A percentile compares a stretch with the other conserved stretches of the same genome.
phyloP scores from a whole-genome alignment of 2,888 invertebrate genomes.

The Drosophila paranaensis region DNA sequence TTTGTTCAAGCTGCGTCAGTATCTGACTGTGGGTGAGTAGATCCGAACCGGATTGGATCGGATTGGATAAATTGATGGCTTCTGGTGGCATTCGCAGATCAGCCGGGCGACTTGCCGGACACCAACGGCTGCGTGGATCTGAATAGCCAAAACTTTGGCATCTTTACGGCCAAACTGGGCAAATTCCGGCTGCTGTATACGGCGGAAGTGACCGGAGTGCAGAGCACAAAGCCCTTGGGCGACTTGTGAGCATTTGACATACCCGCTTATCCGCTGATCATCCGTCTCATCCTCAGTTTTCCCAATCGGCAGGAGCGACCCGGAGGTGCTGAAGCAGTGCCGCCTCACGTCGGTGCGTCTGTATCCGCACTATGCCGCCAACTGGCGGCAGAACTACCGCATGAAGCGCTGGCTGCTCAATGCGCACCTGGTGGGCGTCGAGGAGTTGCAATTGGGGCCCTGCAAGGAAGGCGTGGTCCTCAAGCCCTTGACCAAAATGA shows the following conservation, averaged over 20 bases:
- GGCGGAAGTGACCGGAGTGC: constrained; percentile 19
- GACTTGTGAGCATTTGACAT: constrained; percentile 21
- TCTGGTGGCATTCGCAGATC: neutral
- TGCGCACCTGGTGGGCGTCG: constrained; percentile 7
- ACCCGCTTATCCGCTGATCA: neutral
- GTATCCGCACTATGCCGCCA: neutral
- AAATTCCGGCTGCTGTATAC: constrained; percentile 35
- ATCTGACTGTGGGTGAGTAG: constrained; percentile 24
- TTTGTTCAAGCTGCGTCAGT: constrained; percentile 25
- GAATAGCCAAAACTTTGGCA: constrained; percentile 22
- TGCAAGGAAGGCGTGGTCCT: neutral
- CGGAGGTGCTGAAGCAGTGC: constrained; percentile 16
- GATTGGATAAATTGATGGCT: neutral
- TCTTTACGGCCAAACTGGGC: constrained; percentile 32
- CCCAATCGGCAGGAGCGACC: constrained; percentile 18
- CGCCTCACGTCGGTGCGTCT: neutral
- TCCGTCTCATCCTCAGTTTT: neutral
- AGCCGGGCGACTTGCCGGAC: constrained; percentile 11
- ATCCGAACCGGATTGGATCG: neutral
- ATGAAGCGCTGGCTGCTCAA: constrained; percentile 6
- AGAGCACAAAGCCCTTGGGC: constrained; percentile 14
- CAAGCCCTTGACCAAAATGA: neutral
- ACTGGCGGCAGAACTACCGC: neutral
- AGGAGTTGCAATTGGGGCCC: neutral
- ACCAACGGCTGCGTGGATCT: constrained; percentile 1